These are phyloP conservation scores for Drosophila conformis DNA, from an alignment of 2,888 invertebrate species.

Conservation along the genomic window DNA sequence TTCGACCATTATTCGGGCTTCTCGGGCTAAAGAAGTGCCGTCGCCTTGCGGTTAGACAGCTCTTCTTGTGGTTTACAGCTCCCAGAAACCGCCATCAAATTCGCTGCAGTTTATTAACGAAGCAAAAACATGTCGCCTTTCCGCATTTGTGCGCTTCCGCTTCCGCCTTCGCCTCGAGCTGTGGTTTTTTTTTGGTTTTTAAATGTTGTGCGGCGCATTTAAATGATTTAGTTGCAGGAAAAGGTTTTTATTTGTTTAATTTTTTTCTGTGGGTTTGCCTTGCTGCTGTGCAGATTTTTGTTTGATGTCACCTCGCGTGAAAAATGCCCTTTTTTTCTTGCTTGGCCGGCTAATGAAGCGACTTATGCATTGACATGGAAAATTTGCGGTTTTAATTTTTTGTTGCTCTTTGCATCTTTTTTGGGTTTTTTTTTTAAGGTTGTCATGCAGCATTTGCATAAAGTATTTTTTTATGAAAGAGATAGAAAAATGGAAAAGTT, in stretches of 20 bases:
- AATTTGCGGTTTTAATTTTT: constrained; percentile 67
- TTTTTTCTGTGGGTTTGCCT: constrained; percentile 14
- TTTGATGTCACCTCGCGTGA: constrained; percentile 65
- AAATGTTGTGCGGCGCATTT: constrained; percentile 43
- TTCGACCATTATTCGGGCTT: constrained; percentile 48
- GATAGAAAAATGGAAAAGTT: constrained; percentile 28
- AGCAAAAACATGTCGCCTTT: constrained; percentile 71
- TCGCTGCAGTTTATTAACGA: constrained; percentile 77
- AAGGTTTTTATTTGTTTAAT: constrained; percentile 19
- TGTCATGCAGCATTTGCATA: constrained; percentile 70
- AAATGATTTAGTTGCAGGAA: constrained; percentile 67
- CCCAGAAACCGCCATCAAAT: constrained; percentile 46
- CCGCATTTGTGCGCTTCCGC: constrained; percentile 29
- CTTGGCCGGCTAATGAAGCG: constrained; percentile 71
- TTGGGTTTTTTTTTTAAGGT: constrained; percentile 50
- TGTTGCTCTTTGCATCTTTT: neutral
- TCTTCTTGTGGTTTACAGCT: constrained; percentile 60
- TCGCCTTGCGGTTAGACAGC: constrained; percentile 68
- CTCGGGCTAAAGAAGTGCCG: constrained; percentile 26
- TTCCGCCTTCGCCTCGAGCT: constrained; percentile 25
- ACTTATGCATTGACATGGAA: constrained; percentile 81
- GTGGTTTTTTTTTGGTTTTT: constrained; percentile 15
- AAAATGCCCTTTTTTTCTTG: constrained; percentile 29
- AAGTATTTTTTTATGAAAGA: constrained; percentile 12
- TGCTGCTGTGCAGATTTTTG: constrained; percentile 39